Evolutionary conservation across 2,797 vertebrate species (phyloP).

Genomic region (Acanthurus tractus): DNA sequence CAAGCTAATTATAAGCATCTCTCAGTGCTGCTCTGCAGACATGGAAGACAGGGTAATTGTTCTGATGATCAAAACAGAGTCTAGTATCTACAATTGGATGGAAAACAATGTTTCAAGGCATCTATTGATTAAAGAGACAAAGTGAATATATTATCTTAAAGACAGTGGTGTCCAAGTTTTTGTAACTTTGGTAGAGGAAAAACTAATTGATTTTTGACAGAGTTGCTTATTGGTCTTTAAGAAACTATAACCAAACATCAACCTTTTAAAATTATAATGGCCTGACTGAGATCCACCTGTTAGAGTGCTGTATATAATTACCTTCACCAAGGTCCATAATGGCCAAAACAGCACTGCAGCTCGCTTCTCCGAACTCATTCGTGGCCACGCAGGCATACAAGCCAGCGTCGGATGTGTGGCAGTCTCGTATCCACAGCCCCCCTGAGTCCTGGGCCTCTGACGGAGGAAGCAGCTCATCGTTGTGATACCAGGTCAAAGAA

Average conservation of each 20-base stretch:
- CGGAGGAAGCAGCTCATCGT: conserved; percentile 81
- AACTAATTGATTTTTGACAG: too few species aligned
- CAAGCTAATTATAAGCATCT: conserved; percentile 49
- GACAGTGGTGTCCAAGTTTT: neutral
- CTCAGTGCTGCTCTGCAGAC: conserved; percentile 16
- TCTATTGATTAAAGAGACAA: neutral
- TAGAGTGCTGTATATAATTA: conserved; percentile 68
- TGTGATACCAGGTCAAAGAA: conserved; percentile 90
- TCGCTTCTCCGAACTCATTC: conserved; percentile 88
- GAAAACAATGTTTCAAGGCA: neutral
- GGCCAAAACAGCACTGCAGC: conserved; percentile 89
- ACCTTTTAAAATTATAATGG: neutral
- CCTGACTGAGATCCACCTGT: neutral
- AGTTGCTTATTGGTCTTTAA: neutral
- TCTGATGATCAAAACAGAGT: conserved; percentile 26
- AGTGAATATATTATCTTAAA: neutral
- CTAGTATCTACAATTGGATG: neutral
- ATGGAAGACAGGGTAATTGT: conserved; percentile 5
- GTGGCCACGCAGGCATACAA: conserved; percentile 92
- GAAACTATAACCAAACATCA: neutral
- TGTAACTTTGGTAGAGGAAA: too few species aligned
- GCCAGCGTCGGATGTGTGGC: conserved; percentile 87
- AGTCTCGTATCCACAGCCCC: conserved; percentile 92
- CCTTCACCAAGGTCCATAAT: conserved; percentile 93
- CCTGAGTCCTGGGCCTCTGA: conserved; percentile 85